Evolutionary conservation across 2,888 invertebrate genomes (phyloP), one percentile per base, ranked within the genome.

Genomic region (Aspidapion aeneum): DNA sequence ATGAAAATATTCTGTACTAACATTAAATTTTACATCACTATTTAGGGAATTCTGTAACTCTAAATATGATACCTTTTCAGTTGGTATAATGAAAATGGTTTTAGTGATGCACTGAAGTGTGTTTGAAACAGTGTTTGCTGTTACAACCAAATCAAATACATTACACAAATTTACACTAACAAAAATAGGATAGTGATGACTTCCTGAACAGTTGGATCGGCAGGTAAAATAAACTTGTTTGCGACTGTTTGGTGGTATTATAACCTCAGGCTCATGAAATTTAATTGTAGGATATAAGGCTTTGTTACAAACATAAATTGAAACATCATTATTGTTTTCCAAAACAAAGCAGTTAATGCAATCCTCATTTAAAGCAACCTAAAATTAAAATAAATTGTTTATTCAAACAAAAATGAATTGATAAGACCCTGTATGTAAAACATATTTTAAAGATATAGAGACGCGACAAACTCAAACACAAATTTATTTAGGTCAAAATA

Each of bases 21-120:
- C 83, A 57, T 80, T 73, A 75, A 83, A 85, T 2, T 77, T 70
- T 0, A 83, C 82, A 55, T 81, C 77, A 72, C 84, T 83, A 65
- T 84, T 81, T 1, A 86, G 81, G 18, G 82, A 80, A 74, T 86
- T 86, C 70, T 80, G 81, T 48, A 86, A 71, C 70, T 81, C 81
- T 0, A 85, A 79, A 70, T 78, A 83, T 69, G 82, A 62, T 1
- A 64, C 81, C 21, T 83, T 81, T 20, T 63, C 68, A 0, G 73
- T 74, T 0, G 70, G 64, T 18, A 72, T 68, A 18, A 82, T 74
- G 1, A 68, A 60, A 1, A 82, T 64, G 50, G 79, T 76, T 1
- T 72, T 70, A 1, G 68, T 70, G 0, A 72, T 65, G 2, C 80
- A 68, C 1, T 70, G 69, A 0, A 82, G 68, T 22, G 73, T 73